These are phyloP conservation scores for Drosophila fulvimacula DNA, from an alignment of 2,888 invertebrate genomes.

Conservation along the genomic window DNA sequence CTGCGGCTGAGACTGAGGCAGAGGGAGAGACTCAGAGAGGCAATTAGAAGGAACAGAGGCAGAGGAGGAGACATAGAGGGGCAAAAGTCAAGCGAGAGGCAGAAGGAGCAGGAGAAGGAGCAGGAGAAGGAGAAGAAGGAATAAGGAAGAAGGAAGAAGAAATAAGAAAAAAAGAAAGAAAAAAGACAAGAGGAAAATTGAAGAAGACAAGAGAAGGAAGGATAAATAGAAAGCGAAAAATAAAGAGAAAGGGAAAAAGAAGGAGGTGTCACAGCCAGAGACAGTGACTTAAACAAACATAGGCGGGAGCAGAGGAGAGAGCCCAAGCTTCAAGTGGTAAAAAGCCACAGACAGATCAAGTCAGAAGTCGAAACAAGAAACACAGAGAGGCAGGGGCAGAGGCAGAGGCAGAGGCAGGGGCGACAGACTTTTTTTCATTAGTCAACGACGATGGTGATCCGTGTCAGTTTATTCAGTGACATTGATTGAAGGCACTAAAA, in stretches of 20 bases:
- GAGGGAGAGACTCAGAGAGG: background rate
- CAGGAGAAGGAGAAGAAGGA: background rate
- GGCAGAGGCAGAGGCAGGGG: background rate
- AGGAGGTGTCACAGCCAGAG: background rate
- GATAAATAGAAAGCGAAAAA: too few species aligned
- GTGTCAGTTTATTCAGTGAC: background rate
- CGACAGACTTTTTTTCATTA: background rate
- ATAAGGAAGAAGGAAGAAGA: background rate
- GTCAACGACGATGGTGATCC: background rate
- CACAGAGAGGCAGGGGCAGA: background rate
- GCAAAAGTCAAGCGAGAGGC: background rate
- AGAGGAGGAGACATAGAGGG: background rate
- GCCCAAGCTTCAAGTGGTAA: background rate
- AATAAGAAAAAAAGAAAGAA: background rate
- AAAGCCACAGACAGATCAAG: background rate
- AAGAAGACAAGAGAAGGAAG: too few species aligned
- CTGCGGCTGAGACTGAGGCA: background rate
- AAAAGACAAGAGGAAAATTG: background rate
- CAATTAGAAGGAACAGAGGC: background rate
- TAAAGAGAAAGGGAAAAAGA: background rate
- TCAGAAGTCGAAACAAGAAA: too few species aligned
- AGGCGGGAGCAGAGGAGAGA: too few species aligned
- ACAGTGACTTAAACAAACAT: too few species aligned
- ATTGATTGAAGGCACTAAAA: background rate
- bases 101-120: background rate